These are phyloP conservation scores for Mizuhopecten yessoensis DNA, from an alignment of 1,140 invertebrate species.

Conservation along the genomic window DNA sequence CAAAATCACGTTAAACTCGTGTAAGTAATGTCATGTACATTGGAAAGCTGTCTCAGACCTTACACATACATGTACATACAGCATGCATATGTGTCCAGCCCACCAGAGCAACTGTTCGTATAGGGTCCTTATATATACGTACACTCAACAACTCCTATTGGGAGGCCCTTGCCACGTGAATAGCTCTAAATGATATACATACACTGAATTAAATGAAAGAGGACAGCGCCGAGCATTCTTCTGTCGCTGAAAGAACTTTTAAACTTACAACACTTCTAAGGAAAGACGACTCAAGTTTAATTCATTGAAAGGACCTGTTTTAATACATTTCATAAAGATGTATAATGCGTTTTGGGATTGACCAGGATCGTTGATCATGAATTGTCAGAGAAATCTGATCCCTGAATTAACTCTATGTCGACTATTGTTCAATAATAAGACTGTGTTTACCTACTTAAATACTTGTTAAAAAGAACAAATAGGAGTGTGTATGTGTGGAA, in stretches of 20 bases:
- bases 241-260: neutral
- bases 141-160: neutral
- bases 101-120: neutral
- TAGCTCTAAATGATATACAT: neutral
- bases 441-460: neutral
- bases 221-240: neutral
- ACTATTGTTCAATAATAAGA: constrained; percentile 27
- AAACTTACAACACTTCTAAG: neutral
- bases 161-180: neutral
- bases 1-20: neutral
- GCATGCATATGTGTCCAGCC: neutral
- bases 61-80: neutral
- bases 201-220: neutral
- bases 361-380: constrained; percentile 30
- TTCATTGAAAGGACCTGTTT: neutral
- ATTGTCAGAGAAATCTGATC: neutral
- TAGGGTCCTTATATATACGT: neutral
- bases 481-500: neutral
- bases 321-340: neutral
- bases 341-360: neutral
- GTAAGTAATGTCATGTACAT: too few relatives aligned
- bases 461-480: neutral
- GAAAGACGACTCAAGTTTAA: neutral
- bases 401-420: neutral
- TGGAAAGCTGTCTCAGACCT: neutral